Evolutionary conservation across 2,888 invertebrate genomes (phyloP), one percentile per base, ranked within the genome.

Genomic region (Platycheirus albimanus): DNA sequence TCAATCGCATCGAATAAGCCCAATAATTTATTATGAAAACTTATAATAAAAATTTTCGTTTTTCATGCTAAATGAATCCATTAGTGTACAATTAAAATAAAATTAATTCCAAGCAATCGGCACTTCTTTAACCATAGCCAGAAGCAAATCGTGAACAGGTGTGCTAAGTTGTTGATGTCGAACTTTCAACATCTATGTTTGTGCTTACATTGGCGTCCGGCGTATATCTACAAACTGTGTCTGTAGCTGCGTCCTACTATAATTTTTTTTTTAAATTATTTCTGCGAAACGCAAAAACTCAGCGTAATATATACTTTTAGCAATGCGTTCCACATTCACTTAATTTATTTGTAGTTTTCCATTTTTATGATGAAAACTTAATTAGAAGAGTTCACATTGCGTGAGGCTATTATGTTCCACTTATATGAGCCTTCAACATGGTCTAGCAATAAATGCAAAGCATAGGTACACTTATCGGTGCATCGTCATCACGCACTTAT

Each of bases 321-420:
- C 33, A 67, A 54, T 43, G 52, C 51, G 33, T 77, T 67, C 43
- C 3, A n/a, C n/a, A n/a, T 24, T 8, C 41, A 38, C 54, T 69
- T 64, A 56, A 69, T 69, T 72, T 41, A 72, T 74, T 72, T 61
- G 58, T 38, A 72, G 24, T 61, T 80, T 75, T 81, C 47, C 61
- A 54, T 56, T 69, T 77, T 56, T 28, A 63, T 63, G 69, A 69
- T 72, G 69, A 78, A 78, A 83, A 83, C 47, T 72, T 83, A 83
- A 83, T 83, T 83, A 83, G 77, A 72, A 56, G 43, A 83, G 72
- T 83, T 83, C 77, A 83, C 83, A 83, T 83, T 74, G 83, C 78
- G 77, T 83, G 83, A 52, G 69, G 41, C 56, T 45, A 36, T n/a
- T 33, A 28, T 41, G 77, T 64, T 71, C 63, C 77, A 69, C 56